A percentile compares a stretch with the other conserved stretches of the same genome.
Conservation (phyloP, 2,797 vertebrate genomes). For the Myiotriccus ornatus region DNA sequence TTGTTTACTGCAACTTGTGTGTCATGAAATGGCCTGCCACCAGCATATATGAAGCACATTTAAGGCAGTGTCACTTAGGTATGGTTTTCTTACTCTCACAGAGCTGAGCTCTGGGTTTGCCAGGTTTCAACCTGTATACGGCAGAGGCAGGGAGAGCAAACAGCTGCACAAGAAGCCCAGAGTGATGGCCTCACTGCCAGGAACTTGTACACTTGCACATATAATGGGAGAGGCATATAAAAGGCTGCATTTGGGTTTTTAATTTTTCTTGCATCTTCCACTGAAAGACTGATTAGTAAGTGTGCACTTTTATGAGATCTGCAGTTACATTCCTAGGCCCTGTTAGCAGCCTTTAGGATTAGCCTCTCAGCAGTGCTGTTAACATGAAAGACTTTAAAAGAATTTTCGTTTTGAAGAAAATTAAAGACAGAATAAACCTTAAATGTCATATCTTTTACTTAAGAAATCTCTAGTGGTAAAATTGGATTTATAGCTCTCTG, state of each 20-base stretch:
- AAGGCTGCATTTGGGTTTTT: background rate
- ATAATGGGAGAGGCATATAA: background rate
- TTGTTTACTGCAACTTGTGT: background rate
- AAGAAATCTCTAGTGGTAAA: background rate
- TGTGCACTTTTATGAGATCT: background rate
- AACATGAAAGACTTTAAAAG: background rate
- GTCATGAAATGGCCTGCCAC: background rate
- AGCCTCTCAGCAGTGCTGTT: background rate
- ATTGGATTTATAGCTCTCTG: background rate
- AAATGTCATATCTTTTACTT: background rate
- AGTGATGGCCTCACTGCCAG: background rate
- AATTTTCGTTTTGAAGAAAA: background rate
- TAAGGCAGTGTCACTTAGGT: background rate
- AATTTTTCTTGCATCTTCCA: background rate
- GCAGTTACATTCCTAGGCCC: background rate
- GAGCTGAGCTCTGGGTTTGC: background rate
- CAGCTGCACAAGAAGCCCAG: background rate
- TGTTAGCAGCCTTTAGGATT: background rate
- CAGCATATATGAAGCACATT: background rate
- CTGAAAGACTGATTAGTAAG: background rate
- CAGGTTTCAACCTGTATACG: rapidly evolving
- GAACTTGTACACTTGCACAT: background rate
- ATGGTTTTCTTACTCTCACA: background rate
- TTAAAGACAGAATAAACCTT: background rate
- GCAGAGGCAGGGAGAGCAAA: background rate